Conservation (phyloP, 2,113 vertebrate genomes). For the Proteles cristata region DNA sequence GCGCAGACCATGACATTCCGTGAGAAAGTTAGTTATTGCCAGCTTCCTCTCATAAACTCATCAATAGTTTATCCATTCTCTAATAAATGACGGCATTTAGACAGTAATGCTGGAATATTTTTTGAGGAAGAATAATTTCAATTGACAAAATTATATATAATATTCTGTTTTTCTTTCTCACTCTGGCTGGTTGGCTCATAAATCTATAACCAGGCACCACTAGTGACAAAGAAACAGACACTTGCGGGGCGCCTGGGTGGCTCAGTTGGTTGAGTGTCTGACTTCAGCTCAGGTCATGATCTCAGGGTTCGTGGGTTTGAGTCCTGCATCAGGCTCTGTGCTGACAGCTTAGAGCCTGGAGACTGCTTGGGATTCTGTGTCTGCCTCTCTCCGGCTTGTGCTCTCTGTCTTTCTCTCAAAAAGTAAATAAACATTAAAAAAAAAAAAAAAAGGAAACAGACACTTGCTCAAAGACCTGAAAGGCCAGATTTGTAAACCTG, state of each 20-base stretch:
- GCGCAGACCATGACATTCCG: rapidly evolving
- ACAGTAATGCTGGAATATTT: not conserved
- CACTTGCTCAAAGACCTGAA: not conserved
- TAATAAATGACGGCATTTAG: not conserved
- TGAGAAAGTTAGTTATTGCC: not conserved
- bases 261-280: too few relatives aligned
- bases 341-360: too few relatives aligned
- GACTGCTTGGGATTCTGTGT: too few relatives aligned
- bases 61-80: not conserved
- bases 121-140: not conserved
- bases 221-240: not conserved
- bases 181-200: not conserved
- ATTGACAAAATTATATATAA: not conserved
- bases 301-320: too few relatives aligned
- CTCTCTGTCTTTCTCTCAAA: too few relatives aligned
- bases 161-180: not conserved
- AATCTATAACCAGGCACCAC: not conserved
- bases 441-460: not conserved
- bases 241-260: too few relatives aligned
- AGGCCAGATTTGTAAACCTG: not conserved
- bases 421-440: too few relatives aligned
- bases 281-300: too few relatives aligned
- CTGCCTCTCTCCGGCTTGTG: too few relatives aligned
- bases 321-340: too few relatives aligned
- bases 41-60: too few relatives aligned